These are phyloP conservation scores for honey bee (Apis mellifera) DNA, from an alignment of 1,140 invertebrate species.

Conservation along the genomic window Amel_HAv3.1 CM009936.2:3612001-3612500, in stretches of 20 bases:
- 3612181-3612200: background rate
- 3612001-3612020: no score
- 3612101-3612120: no score
- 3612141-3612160: background rate
- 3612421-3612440: constrained; percentile 16
- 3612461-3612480: background rate
- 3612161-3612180: no score
- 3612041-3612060: no score
- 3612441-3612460: background rate
- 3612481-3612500: constrained; percentile 6
- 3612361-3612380: constrained; percentile 34
- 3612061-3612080: no score
- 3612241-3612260: background rate
- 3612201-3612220: no score
- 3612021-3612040: no score
- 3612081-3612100: no score
- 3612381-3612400: constrained; percentile 15
- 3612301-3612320: background rate
- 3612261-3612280: background rate
- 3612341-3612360: background rate
- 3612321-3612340: background rate
- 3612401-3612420: background rate
- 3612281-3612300: background rate
- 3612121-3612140: background rate
- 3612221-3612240: background rate